Base-by-base conservation (phyloP, 2,113 vertebrate species). In the Campylomormyrus tamandua region DNA sequence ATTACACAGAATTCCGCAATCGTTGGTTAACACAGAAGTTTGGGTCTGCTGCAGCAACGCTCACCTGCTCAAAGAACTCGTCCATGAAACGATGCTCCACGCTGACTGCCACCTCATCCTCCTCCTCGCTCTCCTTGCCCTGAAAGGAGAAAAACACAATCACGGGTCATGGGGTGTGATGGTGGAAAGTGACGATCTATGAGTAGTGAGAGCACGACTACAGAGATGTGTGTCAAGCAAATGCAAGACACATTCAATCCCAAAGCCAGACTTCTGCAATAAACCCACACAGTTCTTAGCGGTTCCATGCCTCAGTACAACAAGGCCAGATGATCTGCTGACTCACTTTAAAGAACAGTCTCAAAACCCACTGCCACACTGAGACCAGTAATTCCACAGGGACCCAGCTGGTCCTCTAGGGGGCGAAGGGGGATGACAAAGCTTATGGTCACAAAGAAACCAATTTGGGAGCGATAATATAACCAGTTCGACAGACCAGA, bases 71-170 rank as follows among this genome's bases (percentile, higher is more conserved):
- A 87, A 98, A 98, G 96, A 98, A 98, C 92, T 98, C 97, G 4
- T 98, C 97, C 97, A 98, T 98, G 66, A 98, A 98, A 91, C 97
- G 97, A 91, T 97, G 97, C 3, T 98, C 97, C 95, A 98, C 95
- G 1, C 96, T 96, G 7, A 98, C 97, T 27, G 96, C 95, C 21
- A 97, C 97, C 88, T 98, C 97, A 90, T 98, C 97, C 94, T 98
- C 97, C 52, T 98, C 97, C 90, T 95, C 95, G 0, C 95, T 96
- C 93, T 97, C 97, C 95, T 97, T 97, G 0, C 96, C 97, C 97
- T 98, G 93, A n/a, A 90, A 87, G 42, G 15, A 92, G 58, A 90
- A 56, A 93, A 77, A 42, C 85, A 85, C 10, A 39, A 15, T 3
- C 3, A 74, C 1, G 21, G 88, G 21, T 74, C 13, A 49, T 3